Percentiles rank a stretch among this genome's conserved stretches.
Conservation (phyloP, 2,113 vertebrate species). For the Podarcis cretensis region DNA sequence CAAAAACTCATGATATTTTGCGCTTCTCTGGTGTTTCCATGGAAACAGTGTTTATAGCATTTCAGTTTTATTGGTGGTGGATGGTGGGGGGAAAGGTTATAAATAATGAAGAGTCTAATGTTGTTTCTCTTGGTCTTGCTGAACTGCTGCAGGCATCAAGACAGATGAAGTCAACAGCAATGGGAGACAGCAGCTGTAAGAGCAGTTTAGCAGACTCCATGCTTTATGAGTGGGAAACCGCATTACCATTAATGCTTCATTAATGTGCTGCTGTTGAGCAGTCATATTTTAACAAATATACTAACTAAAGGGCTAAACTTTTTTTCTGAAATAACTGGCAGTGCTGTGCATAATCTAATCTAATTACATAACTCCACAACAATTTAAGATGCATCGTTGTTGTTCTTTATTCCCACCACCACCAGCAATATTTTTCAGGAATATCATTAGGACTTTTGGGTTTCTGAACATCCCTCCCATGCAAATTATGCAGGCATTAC, state of each 20-base stretch:
- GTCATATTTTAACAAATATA: constrained; percentile 50
- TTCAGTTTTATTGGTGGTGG: constrained; percentile 61
- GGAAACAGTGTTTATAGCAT: constrained; percentile 73
- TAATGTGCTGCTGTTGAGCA: constrained; percentile 34
- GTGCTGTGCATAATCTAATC: constrained; percentile 1
- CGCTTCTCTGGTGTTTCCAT: constrained; percentile 74
- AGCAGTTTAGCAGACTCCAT: constrained; percentile 52
- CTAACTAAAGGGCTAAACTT: constrained; percentile 33
- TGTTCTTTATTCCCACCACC: background rate
- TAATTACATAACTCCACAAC: constrained; percentile 40
- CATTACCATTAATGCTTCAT: constrained; percentile 37
- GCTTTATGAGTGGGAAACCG: constrained; percentile 62
- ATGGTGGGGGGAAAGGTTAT: constrained; percentile 65
- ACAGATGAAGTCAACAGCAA: constrained; percentile 67
- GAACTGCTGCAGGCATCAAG: constrained; percentile 68
- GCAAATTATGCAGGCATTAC: constrained; percentile 12
- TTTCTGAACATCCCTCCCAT: constrained; percentile 14
- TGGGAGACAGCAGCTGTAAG: constrained; percentile 66
- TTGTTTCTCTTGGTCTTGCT: constrained; percentile 71
- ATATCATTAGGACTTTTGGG: background rate
- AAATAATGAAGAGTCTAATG: constrained; percentile 78
- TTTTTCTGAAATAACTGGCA: constrained; percentile 40
- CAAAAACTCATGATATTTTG: constrained; percentile 63
- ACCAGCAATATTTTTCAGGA: constrained; percentile 5
- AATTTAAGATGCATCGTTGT: background rate